phyloP scores from a whole-genome alignment of 2,113 vertebrate species.

The Panthera leo region DNA sequence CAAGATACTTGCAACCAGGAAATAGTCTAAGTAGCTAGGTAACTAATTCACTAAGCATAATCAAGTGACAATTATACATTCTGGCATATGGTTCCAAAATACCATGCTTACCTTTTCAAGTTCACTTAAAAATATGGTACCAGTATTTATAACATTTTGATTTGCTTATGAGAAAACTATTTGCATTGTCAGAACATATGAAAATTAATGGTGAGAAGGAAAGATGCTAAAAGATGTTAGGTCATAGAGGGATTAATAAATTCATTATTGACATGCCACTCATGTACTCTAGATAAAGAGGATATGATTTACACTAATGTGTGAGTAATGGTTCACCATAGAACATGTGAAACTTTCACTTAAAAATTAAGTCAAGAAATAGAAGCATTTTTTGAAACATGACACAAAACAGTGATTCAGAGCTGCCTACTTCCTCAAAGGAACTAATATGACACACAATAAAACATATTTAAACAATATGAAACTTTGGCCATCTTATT shows the following conservation, averaged over 20 bases:
- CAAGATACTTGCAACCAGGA: constrained; percentile 23
- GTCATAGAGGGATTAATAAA: background rate
- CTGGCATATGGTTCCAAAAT: background rate
- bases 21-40: constrained; percentile 43
- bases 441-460: background rate
- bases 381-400: constrained; percentile 6
- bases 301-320: background rate
- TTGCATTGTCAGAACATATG: background rate
- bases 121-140: background rate
- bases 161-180: constrained; percentile 39
- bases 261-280: background rate
- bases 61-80: constrained; percentile 6
- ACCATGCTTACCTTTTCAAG: constrained; percentile 32
- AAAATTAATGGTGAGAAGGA: background rate
- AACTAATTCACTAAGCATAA: constrained; percentile 5
- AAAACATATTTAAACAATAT: background rate
- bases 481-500: background rate
- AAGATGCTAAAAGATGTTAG: background rate
- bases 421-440: background rate
- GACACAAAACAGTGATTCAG: background rate
- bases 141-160: background rate
- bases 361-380: constrained; percentile 36
- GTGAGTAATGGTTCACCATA: background rate
- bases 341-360: constrained; percentile 28
- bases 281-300: background rate